Base-by-base conservation (phyloP, 2,888 invertebrate species). In the Polylopha cassiicola region DNA sequence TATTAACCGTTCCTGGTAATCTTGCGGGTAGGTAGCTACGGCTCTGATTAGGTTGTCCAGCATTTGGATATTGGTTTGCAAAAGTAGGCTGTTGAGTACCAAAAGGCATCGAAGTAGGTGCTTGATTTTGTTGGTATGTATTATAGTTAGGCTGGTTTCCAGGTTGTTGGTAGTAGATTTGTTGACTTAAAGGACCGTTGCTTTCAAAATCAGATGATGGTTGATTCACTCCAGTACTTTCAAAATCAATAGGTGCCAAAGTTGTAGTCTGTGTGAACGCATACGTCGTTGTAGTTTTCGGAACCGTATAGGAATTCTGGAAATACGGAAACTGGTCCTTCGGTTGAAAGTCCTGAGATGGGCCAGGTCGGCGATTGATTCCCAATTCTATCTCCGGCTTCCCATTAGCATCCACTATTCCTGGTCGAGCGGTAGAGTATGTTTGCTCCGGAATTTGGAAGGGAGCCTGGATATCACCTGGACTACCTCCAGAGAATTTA, bases 401-500 rank as follows among this genome's bases (percentile, higher is more conserved):
- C 4, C 49, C 13, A 34, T 39, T 29, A 5, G 33, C 36, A 28
- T 53, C 50, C 13, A 37, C 53, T 16, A 47, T 29, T 15, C 27
- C 27, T 3, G 44, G 15, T 28, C 20, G 22, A 11, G 36, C 44
- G 17, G 48, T 44, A 1, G 54, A 31, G 24, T 51, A 46, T 2
- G 45, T 43, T 41, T 58, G 45, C 38, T 65, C 62, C 1, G 74
- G 72, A 11, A 53, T 55, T 47, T 72, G 65, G 3, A 74, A 48
- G 2, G 79, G 78, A 3, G 51, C 52, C 37, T 68, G 55, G 7
- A 73, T 57, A 8, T 61, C 65, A 14, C 58, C 70, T 32, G 62
- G 57, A 2, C 53, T 58, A 6, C 80, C 78, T 26, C 74, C 81
- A 44, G 80, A 47, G 30, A 57, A 61, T 41, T 70, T 59, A 1